Percentiles rank a stretch among this genome's conserved stretches.
These are phyloP conservation scores for Cataglyphis hispanica DNA, from an alignment of 1,140 invertebrate genomes.

Conservation along the genomic window DNA sequence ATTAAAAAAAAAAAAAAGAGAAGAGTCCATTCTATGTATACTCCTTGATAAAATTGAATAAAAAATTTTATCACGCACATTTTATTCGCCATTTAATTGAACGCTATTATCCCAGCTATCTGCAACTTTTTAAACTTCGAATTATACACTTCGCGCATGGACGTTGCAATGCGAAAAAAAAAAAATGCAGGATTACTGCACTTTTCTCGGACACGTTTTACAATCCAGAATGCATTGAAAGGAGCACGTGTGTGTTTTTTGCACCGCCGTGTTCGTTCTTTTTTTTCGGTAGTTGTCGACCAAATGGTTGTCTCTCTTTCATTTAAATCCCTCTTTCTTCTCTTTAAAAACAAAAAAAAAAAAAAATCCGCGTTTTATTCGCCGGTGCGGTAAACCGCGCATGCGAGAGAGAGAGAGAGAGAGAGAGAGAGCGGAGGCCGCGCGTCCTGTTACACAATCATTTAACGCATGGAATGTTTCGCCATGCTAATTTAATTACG, in stretches of 20 bases:
- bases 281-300: neutral
- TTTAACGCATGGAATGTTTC: conserved; percentile 62
- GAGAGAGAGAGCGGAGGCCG: neutral
- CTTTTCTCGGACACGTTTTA: conserved; percentile 19
- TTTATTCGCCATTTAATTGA: neutral
- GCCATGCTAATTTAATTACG: conserved; percentile 67
- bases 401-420: too few relatives aligned
- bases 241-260: neutral
- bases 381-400: neutral
- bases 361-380: conserved; percentile 15
- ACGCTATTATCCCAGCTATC: neutral
- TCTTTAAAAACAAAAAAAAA: neutral
- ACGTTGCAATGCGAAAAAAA: conserved; percentile 16
- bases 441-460: conserved; percentile 41
- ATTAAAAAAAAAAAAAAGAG: neutral
- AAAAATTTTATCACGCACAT: conserved; percentile 5
- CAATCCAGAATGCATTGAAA: conserved; percentile 36
- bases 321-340: neutral
- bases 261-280: neutral
- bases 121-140: conserved; percentile 10
- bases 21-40: too few relatives aligned
- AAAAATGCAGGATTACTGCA: conserved; percentile 16
- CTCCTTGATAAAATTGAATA: neutral
- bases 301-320: neutral
- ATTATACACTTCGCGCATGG: neutral